Base-by-base conservation (phyloP, 2,113 vertebrate genomes). In the Macrotis lagotis region DNA sequence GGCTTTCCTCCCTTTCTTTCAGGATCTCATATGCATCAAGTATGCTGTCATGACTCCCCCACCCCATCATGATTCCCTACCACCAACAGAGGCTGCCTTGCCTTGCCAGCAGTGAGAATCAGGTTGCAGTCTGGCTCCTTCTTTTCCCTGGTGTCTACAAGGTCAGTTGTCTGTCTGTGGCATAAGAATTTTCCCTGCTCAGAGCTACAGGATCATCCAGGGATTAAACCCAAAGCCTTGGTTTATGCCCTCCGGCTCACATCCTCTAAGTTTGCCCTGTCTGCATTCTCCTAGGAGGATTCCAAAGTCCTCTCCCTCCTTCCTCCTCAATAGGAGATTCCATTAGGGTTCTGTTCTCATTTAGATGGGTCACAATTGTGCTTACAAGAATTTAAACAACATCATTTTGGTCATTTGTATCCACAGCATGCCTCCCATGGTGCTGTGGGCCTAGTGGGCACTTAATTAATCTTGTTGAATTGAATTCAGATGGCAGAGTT, bases 61-160 rank as follows among this genome's bases (percentile, higher is more conserved):
- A n/a, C 2, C 51, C 31, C 74, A 90, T 11, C 2, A 83, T 25
- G n/a, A 22, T 49, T 1, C 50, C 59, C 90, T n/a, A 22, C 51
- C 48, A 0, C 2, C 0, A 25, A 51, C 37, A 50, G 25, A 50
- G 47, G n/a, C 51, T 50, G 48, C 8, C 88, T 25, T 0, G 47
- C 47, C 91, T 92, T 47, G 51, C 37, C 37, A 50, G 88, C 91
- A 92, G 44, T 59, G 12, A 93, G 83, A 74, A 92, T 90, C 48
- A 44, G 52, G 83, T 93, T 94, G 50, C n/a, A 19, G 0, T 19
- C 22, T 83, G 37, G 22, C 66, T 83, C n/a, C 66, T 7, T 7
- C n/a, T 44, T n/a, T 74, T 44, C n/a, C 66, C n/a, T 44, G 22
- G 66, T 83, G 66, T 44, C 19, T 83, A 0, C n/a, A 83, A 83